phyloP scores from a whole-genome alignment of 2,888 invertebrate genomes.

The Agonopterix subpropinquella region DNA sequence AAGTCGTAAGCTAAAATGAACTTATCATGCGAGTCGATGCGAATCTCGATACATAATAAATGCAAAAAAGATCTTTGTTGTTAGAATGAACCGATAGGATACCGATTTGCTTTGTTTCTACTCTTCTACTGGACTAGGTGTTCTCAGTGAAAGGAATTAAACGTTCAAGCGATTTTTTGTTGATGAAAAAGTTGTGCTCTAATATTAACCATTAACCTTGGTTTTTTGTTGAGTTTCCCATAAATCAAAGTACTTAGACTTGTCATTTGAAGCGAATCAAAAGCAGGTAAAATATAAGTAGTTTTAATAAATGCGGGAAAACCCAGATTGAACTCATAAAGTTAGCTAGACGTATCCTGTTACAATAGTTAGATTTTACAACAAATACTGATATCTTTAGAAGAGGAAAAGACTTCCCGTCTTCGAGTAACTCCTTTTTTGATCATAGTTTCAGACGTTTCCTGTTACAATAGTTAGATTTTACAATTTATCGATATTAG shows the following conservation, averaged over 20 bases:
- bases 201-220: constrained; percentile 45
- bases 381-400: too few species aligned
- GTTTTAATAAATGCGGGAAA: background rate
- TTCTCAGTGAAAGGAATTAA: constrained; percentile 42
- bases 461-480: too few species aligned
- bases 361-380: too few species aligned
- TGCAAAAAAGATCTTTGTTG: constrained; percentile 39
- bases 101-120: constrained; percentile 31
- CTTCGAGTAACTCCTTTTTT: too few species aligned
- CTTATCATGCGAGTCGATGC: constrained; percentile 42
- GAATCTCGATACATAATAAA: constrained; percentile 34
- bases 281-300: background rate
- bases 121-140: constrained; percentile 19
- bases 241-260: constrained; percentile 1
- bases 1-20: constrained; percentile 45
- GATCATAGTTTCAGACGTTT: too few species aligned
- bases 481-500: too few species aligned
- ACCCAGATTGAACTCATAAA: background rate
- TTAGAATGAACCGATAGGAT: constrained; percentile 13
- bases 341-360: too few species aligned
- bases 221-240: constrained; percentile 25
- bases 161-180: constrained; percentile 23
- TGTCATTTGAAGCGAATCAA: background rate
- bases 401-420: too few species aligned
- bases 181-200: constrained; percentile 25